Evolutionary conservation across 2,113 vertebrate genomes (phyloP), one percentile per base, ranked within the genome.

Genomic region (Platanista minor): DNA sequence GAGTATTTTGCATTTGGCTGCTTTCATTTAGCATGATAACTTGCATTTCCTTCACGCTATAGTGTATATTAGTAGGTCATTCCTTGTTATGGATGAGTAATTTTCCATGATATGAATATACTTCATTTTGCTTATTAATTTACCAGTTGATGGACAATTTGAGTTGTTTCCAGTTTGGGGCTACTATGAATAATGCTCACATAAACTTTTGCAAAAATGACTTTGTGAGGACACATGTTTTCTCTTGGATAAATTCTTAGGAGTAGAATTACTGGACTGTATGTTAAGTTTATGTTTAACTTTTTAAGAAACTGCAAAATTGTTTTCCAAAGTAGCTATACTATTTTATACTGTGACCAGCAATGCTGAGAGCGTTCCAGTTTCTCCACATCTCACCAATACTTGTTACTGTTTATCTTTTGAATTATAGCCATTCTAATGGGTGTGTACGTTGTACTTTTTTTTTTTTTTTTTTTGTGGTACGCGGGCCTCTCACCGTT

Each of bases 281-380:
- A 85, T 54, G 10, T 96, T 82, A 91, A 80, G 9, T 78, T 88
- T 81, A 74, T 59, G 18, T 84, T 94, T 91, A 80, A 75, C 49
- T 85, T 91, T 95, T 81, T 29, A 88, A 91, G 69, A 75, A 97
- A 86, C 33, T 29, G 18, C 21, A 43, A 77, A 59, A 29, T 81
- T 91, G 20, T 69, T 95, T 96, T 96, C 52, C 52, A 43, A 59
- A 91, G 82, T 29, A 43, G 23, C 33, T 71, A 2, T 17, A 20
- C 64, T 77, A 33, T 43, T 91, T 85, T 74, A 59, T 15, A 17
- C 69, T 74, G 29, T 8, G 46, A 66, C 25, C 17, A 75, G 36
- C 59, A 89, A n/a, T 71, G 20, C 62, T 87, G 41, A 29, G 8
- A 84, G 59, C 7, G 6, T 49, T 89, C 43, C 7, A 43, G 18